Base-by-base conservation (phyloP, 2,797 vertebrate genomes). In the Xiphophorus birchmanni region DNA sequence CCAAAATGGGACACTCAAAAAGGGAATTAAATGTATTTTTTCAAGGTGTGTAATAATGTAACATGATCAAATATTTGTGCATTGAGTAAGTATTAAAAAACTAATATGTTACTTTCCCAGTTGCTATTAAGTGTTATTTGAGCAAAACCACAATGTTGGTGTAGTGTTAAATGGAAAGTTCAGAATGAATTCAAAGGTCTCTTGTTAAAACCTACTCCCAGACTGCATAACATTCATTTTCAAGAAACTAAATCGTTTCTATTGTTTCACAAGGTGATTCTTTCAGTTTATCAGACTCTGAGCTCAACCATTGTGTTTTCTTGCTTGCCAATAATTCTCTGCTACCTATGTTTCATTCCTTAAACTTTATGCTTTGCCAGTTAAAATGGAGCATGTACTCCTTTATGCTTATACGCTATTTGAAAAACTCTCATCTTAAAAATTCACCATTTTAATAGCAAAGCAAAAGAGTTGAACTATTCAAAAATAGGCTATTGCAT, bases 111-210 rank as follows among this genome's bases (percentile, higher is more conserved):
- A 78, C 73, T 13, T 85, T 86, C 79, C 21, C 47, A 54, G 80
- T 87, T 83, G 83, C 63, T 84, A 85, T 88, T 79, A 90, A 88
- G 58, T 86, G 82, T 89, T 86, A 88, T 75, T 89, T 86, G 85
- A 85, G 71, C 76, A 75, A 79, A 52, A 52, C 84, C 76, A 80
- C 85, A 86, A 76, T 78, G 81, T 85, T 80, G 82, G 76, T 35
- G 75, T 75, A 82, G 78, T 90, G 73, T 82, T 82, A 67, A 76
- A 75, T n/a, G 63, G 37, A 9, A 23, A 26, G 37, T 52, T 60
- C 50, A 65, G 13, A 78, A 72, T 80, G 77, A 86, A 85, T 85
- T 86, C 78, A 84, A 83, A 76, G 54, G 26, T 79, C 79, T 86
- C 37, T 82, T 83, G 82, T 90, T 84, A 35, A 80, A 91, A 92